Conservation (phyloP, 2,888 invertebrate genomes). For the Chloroclysta siterata region DNA sequence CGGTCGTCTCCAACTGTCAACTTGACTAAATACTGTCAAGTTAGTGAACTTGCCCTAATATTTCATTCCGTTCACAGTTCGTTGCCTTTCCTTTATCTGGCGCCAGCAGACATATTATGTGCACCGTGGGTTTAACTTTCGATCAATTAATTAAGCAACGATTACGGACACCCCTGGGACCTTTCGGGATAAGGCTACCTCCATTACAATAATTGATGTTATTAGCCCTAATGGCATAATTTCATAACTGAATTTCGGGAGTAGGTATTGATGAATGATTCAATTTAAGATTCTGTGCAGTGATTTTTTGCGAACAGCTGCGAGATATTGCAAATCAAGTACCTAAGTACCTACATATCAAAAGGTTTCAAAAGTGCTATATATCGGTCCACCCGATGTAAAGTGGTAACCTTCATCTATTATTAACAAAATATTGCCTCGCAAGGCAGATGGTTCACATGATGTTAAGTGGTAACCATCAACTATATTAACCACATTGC, state of each 20-base stretch:
- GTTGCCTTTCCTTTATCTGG: constrained; percentile 78
- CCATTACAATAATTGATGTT: constrained; percentile 74
- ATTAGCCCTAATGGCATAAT: constrained; percentile 68
- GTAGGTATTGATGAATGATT: constrained; percentile 24
- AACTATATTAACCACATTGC: too few species aligned
- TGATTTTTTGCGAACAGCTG: constrained; percentile 1
- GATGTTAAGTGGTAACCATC: too few species aligned
- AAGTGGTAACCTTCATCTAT: too few species aligned
- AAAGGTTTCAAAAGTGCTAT: too few species aligned
- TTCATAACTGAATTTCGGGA: constrained; percentile 42
- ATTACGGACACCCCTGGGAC: constrained; percentile 72
- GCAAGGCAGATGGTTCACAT: too few species aligned
- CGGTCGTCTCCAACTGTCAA: too few species aligned
- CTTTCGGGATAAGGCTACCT: constrained; percentile 60
- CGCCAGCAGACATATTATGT: constrained; percentile 78
- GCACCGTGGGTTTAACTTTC: constrained; percentile 80
- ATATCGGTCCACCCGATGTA: too few species aligned
- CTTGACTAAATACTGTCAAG: constrained; percentile 17
- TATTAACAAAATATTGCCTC: too few species aligned
- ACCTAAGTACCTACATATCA: too few species aligned
- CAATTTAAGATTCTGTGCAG: constrained; percentile 20
- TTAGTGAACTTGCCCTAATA: constrained; percentile 35
- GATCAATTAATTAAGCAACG: constrained; percentile 83
- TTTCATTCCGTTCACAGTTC: constrained; percentile 67
- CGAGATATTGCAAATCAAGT: too few species aligned